phyloP scores from a whole-genome alignment of 2,888 invertebrate species.

The Autographa gamma region DNA sequence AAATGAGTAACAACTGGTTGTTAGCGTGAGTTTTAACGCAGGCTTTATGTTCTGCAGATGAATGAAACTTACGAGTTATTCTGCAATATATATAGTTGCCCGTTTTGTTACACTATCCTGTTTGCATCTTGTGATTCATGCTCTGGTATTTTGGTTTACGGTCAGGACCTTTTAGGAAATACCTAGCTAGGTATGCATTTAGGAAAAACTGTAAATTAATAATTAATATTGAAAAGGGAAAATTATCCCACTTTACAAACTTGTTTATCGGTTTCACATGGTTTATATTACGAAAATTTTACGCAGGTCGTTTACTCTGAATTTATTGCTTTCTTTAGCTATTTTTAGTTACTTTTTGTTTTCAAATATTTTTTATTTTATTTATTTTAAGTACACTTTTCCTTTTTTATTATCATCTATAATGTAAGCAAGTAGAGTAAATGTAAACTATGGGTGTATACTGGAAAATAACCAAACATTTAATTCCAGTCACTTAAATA shows the following conservation, averaged over 20 bases:
- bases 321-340: no score
- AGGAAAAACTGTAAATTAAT: background rate
- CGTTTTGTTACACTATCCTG: constrained; percentile 33
- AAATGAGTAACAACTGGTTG: constrained; percentile 55
- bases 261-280: no score
- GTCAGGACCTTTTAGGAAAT: background rate
- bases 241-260: no score
- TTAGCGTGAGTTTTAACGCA: constrained; percentile 33
- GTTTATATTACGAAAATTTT: no score
- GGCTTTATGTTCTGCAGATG: constrained; percentile 36
- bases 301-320: no score
- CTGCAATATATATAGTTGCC: constrained; percentile 50
- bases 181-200: background rate
- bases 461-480: no score
- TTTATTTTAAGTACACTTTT: no score
- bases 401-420: no score
- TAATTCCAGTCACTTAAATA: background rate
- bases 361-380: no score
- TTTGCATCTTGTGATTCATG: constrained; percentile 41
- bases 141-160: background rate
- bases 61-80: constrained; percentile 49
- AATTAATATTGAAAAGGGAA: background rate
- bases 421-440: no score
- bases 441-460: no score
- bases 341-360: no score